These are phyloP conservation scores for Rhaphigaster nebulosa DNA, from an alignment of 2,888 invertebrate genomes.

Conservation along the genomic window DNA sequence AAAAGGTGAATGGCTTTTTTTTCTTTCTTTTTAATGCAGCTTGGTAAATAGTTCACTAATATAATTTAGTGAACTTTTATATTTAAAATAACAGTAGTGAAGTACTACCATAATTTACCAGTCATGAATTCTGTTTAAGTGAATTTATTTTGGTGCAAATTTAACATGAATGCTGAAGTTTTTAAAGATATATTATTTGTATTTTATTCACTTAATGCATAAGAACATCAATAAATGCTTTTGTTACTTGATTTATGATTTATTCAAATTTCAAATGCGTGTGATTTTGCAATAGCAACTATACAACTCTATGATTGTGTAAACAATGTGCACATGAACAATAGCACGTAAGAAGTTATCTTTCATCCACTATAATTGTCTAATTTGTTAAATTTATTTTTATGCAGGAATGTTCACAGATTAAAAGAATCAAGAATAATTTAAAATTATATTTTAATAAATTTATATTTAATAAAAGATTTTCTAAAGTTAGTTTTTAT, in stretches of 20 bases:
- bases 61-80: background rate
- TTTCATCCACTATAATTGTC: background rate
- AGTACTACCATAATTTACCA: background rate
- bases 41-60: background rate
- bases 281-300: background rate
- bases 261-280: background rate
- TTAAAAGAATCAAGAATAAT: background rate
- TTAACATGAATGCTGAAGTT: background rate
- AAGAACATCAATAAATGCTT: background rate
- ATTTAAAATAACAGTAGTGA: background rate
- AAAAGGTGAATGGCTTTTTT: background rate
- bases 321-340: background rate
- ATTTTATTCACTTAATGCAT: background rate
- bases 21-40: background rate
- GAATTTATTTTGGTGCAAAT: background rate
- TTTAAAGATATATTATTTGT: background rate
- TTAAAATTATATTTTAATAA: constrained; percentile 12
- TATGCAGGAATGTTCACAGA: background rate
- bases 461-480: constrained; percentile 2
- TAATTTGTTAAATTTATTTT: background rate
- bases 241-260: background rate
- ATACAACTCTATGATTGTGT: background rate
- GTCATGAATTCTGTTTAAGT: background rate
- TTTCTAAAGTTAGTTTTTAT: background rate
- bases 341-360: background rate